Evolutionary conservation across 2,797 vertebrate species (phyloP).

Genomic region (Falco rusticolus): DNA sequence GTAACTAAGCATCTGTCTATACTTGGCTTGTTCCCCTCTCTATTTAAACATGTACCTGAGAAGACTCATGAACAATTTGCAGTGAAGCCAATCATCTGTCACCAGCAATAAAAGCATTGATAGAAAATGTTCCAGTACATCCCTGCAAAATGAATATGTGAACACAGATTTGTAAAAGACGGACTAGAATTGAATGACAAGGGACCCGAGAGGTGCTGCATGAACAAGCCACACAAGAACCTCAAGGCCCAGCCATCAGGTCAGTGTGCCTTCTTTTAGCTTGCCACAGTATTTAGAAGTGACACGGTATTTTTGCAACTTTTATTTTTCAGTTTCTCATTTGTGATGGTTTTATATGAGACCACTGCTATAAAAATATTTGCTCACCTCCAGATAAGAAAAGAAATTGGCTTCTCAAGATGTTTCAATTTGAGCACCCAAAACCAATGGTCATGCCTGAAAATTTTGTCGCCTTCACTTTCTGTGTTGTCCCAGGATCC

Average conservation of each 20-base stretch:
- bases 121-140: background rate
- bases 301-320: background rate
- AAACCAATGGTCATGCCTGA: background rate
- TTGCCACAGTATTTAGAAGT: background rate
- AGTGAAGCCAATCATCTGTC: accelerated
- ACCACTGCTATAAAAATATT: background rate
- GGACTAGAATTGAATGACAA: background rate
- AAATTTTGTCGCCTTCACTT: background rate
- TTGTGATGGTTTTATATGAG: background rate
- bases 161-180: background rate
- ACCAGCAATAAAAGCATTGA: background rate
- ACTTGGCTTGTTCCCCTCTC: background rate
- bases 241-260: background rate
- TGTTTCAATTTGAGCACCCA: background rate
- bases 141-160: background rate
- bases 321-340: background rate
- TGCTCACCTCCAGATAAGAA: background rate
- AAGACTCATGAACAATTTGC: background rate
- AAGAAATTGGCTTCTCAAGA: background rate
- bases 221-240: background rate
- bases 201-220: background rate
- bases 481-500: background rate
- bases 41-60: background rate
- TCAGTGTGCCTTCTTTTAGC: background rate
- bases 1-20: background rate